Evolutionary conservation across 1,140 invertebrate genomes (phyloP).

Genomic region (Pseudoatta argentina): DNA sequence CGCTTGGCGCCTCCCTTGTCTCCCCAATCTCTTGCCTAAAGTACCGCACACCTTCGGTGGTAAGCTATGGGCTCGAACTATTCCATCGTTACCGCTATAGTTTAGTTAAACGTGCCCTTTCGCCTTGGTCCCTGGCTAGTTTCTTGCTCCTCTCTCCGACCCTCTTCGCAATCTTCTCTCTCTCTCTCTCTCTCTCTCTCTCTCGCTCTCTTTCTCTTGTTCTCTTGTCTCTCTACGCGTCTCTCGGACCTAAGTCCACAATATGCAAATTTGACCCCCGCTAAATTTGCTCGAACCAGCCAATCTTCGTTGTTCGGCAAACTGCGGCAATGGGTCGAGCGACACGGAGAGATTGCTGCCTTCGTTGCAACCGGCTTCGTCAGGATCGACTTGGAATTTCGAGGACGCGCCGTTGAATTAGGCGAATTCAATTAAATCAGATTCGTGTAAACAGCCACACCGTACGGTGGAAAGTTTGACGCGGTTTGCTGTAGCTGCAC

Average conservation of each 20-base stretch:
- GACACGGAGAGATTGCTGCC: constrained; percentile 51
- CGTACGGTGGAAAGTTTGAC: constrained; percentile 68
- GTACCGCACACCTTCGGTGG: constrained; percentile 58
- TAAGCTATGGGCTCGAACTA: constrained; percentile 74
- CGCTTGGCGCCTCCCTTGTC: constrained; percentile 20
- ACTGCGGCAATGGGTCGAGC: constrained; percentile 66
- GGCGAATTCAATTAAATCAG: constrained; percentile 76
- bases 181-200: neutral
- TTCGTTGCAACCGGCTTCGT: constrained; percentile 61
- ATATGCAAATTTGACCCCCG: constrained; percentile 77
- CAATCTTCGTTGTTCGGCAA: constrained; percentile 80
- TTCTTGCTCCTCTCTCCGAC: neutral
- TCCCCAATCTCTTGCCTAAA: constrained; percentile 42
- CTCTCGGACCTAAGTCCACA: constrained; percentile 80
- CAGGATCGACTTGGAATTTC: constrained; percentile 75
- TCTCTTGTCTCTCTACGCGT: constrained; percentile 6
- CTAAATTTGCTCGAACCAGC: constrained; percentile 76
- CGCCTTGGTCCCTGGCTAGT: constrained; percentile 22
- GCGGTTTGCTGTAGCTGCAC: constrained; percentile 47
- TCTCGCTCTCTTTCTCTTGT: neutral
- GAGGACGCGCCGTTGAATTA: constrained; percentile 67
- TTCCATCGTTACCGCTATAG: constrained; percentile 73
- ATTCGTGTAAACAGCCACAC: constrained; percentile 75
- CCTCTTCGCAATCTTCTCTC: neutral
- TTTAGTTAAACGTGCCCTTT: constrained; percentile 74